Base-by-base conservation (phyloP, 2,888 invertebrate genomes). In the Acanthosepion lycidas region DNA sequence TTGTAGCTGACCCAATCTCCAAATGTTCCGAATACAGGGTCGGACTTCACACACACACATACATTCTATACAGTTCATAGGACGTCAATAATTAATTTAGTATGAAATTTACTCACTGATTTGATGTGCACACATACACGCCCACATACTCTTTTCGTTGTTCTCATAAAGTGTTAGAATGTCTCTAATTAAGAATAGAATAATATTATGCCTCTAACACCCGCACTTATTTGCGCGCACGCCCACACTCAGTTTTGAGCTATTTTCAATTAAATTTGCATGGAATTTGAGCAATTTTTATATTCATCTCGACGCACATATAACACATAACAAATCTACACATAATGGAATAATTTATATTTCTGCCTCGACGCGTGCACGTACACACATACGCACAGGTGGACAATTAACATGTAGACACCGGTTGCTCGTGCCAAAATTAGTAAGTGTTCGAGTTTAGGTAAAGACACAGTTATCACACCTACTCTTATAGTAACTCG, bases 1-100 rank as follows among this genome's bases (percentile, higher is more conserved):
- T n/a, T 78, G n/a, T n/a, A 78, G 78, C 78, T 78, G 78, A 33
- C 78, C 78, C 78, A 78, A 78, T 78, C 78, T 78, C n/a, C 78
- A 78, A 78, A 78, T 33, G 78, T 78, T 78, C 78, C 23, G 78
- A 78, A 78, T 33, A 78, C 78, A 78, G n/a, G n/a, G 78, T 78
- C 78, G n/a, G 78, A 33, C 78, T 78, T 78, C 78, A 78, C 78
- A 15, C n/a, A 78, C 42, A 42, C 42, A 42, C 42, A 78, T 26
- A 78, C 12, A 78, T 23, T 26, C 8, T 26, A 26, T 26, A 8
- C 28, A 23, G 26, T 26, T 64, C 64, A 28, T 26, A 64, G 26
- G 28, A 64, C 26, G 26, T 64, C 23, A 64, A 26, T 64, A 64
- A 64, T 64, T 64, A 64, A 64, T 64, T 64, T 64, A 64, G 64